Evolutionary conservation across 2,797 vertebrate species (phyloP).

Genomic region (Premnoplex brunnescens): DNA sequence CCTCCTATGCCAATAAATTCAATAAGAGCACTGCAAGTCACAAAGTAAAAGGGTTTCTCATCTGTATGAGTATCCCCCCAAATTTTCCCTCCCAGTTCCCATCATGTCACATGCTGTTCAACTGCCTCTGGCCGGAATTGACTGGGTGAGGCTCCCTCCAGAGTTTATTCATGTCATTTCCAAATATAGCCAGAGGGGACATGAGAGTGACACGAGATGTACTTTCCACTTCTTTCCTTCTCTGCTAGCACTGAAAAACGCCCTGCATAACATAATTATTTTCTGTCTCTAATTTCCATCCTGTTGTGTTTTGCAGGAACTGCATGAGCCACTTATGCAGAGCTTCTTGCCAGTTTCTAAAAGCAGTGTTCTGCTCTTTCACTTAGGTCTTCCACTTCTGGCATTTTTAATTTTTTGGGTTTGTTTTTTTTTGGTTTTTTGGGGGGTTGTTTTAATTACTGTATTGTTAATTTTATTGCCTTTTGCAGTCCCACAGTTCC

Average conservation of each 20-base stretch:
- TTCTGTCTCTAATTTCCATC: constrained; percentile 12
- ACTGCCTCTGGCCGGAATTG: not conserved
- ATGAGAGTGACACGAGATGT: not conserved
- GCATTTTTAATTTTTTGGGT: not conserved
- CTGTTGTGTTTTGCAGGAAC: not conserved
- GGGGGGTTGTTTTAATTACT: not conserved
- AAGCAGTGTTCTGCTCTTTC: not conserved
- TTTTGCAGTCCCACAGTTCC: not conserved
- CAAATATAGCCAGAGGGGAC: not conserved
- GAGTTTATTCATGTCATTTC: not conserved
- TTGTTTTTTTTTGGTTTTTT: too few relatives aligned
- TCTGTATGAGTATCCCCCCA: not conserved
- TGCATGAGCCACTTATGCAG: not conserved
- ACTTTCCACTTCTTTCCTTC: constrained; percentile 5
- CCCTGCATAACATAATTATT: not conserved
- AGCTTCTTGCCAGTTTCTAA: not conserved
- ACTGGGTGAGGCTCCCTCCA: not conserved
- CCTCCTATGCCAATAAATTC: not conserved
- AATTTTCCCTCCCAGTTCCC: not conserved
- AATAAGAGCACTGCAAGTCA: not conserved
- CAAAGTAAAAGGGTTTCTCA: not conserved
- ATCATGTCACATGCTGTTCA: not conserved
- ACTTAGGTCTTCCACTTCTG: not conserved
- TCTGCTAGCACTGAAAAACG: not conserved
- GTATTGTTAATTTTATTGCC: not conserved